Evolutionary conservation across 2,797 vertebrate species (phyloP), one percentile per base, ranked within the genome.

Genomic region (Pseudochromis fuscus): DNA sequence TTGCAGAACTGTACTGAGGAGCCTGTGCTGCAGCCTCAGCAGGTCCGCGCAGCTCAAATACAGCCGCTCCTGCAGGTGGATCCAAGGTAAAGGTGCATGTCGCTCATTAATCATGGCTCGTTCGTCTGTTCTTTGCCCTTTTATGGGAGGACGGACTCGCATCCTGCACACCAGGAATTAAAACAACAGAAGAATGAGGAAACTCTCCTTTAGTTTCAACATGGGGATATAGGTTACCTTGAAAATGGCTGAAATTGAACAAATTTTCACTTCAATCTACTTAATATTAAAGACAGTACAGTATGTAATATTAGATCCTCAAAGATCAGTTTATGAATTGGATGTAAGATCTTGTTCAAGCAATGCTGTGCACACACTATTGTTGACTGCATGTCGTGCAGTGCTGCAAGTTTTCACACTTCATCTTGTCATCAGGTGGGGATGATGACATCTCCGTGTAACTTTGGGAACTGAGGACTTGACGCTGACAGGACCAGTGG

Each of bases 21-120:
- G 38, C 23, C 28, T 72, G 42, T 25, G 60, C 60, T 79, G 50
- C 42, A 72, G 83, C 51, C 45, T 77, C 68, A 46, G 75, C 67
- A 59, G 69, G 75, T 73, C 76, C 62, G 72, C 71, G 19, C 65
- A 75, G 71, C 80, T 74, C 66, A 67, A 84, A 65, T 33, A 56
- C 72, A 61, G 60, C 62, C 19, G 62, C 66, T 62, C 48, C 61
- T 72, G 76, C 91, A 93, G 90, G 89, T 93, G 78, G 75, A 88
- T 85, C 75, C 73, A 60, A 88, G 86, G 85, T 89, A 84, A 87
- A 92, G 84, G 87, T 90, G 84, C 90, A 76, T 51, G 69, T 52
- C 21, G 62, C 58, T 81, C 88, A 90, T 93, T 87, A 90, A 89
- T 92, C 91, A 88, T 72, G 59, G 45, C 57, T 69, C 61, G 58